Conservation (phyloP, 2,113 vertebrate species). For the Syngnathus floridae region DNA sequence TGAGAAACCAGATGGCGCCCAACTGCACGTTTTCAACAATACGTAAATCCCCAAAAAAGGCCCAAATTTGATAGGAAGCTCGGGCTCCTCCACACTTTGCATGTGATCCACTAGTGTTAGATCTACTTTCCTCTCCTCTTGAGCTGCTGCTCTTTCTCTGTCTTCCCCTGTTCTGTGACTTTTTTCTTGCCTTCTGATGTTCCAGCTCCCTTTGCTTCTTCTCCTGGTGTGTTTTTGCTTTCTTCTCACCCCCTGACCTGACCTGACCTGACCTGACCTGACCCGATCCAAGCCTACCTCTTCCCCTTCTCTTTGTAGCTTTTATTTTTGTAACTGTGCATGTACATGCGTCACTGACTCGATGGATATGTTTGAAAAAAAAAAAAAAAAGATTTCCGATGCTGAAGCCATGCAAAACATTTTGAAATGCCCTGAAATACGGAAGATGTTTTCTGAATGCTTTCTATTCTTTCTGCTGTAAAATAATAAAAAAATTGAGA, state of each 20-base stretch:
- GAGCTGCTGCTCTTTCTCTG: conserved; percentile 66
- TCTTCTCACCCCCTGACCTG: conserved; percentile 41
- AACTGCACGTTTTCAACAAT: conserved; percentile 79
- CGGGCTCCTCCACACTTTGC: conserved; percentile 94
- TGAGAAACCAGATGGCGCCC: conserved; percentile 76
- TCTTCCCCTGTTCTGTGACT: conserved; percentile 66
- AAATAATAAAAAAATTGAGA: conserved; percentile 89
- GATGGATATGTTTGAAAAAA: conserved; percentile 93
- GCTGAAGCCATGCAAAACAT: conserved; percentile 99
- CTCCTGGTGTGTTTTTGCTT: conserved; percentile 60
- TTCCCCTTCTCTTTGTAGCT: conserved; percentile 84
- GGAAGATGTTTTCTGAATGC: conserved; percentile 99
- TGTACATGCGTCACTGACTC: conserved; percentile 99
- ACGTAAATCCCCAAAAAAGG: conserved; percentile 52
- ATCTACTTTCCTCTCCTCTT: conserved; percentile 75
- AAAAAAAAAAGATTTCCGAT: conserved; percentile 90
- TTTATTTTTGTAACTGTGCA: conserved; percentile 99
- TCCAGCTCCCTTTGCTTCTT: conserved; percentile 66
- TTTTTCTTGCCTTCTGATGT: conserved; percentile 49
- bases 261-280: too few species aligned
- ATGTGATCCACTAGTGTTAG: conserved; percentile 99
- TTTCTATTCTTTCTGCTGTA: conserved; percentile 99
- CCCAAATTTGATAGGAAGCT: conserved; percentile 75
- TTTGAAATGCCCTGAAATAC: conserved; percentile 99
- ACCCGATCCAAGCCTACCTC: conserved; percentile 24